phyloP scores from a whole-genome alignment of 2,888 invertebrate genomes.

The Calameuta filiformis region DNA sequence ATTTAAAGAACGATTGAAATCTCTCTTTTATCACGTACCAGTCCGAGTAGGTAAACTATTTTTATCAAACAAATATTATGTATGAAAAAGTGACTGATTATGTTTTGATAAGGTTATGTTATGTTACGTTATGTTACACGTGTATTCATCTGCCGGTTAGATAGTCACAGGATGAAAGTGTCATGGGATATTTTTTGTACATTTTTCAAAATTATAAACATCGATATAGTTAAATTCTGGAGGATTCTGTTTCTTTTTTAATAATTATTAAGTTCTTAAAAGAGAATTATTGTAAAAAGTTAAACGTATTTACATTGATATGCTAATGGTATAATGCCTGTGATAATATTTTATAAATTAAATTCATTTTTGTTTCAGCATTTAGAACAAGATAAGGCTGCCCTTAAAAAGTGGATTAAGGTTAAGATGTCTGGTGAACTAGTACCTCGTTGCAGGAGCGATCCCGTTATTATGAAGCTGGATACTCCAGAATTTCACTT shows the following conservation, averaged over 20 bases:
- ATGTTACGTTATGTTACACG: not conserved
- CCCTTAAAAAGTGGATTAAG: slow-evolving; percentile 33
- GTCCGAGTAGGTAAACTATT: slow-evolving; percentile 25
- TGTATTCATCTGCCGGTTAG: not conserved
- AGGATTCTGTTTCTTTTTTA: not conserved
- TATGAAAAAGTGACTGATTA: not conserved
- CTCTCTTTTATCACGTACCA: slow-evolving; percentile 10
- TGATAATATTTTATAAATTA: not conserved
- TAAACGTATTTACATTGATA: not conserved
- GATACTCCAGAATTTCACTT: slow-evolving; percentile 80
- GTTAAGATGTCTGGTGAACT: slow-evolving; percentile 31
- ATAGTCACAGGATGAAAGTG: not conserved
- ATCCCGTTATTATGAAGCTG: slow-evolving; percentile 79
- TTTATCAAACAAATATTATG: not conserved
- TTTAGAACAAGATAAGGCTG: slow-evolving; percentile 5
- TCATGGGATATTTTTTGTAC: not conserved
- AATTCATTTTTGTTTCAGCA: not conserved
- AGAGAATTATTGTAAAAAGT: not conserved
- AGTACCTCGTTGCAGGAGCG: slow-evolving; percentile 66
- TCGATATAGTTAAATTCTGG: not conserved
- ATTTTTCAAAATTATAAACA: not conserved
- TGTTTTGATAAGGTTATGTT: not conserved
- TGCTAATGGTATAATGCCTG: not conserved
- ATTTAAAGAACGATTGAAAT: slow-evolving; percentile 17
- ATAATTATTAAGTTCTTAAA: not conserved